Evolutionary conservation across 2,888 invertebrate species (phyloP).

Genomic region (Linyphia triangularis): DNA sequence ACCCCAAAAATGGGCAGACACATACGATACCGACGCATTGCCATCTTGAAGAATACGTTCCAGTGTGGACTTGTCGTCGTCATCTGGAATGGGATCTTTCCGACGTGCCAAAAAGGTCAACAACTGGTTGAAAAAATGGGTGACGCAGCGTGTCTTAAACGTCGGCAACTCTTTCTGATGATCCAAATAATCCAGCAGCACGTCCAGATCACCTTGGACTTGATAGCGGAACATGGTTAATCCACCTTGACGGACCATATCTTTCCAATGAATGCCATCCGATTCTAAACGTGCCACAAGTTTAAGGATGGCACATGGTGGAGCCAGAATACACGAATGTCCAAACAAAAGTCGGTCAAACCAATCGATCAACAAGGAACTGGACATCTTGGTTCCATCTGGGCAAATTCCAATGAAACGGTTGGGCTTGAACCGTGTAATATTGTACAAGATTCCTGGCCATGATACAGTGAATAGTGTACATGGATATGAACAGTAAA

Average conservation of each 20-base stretch:
- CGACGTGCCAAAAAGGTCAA: slow-evolving; percentile 1
- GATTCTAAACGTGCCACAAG: no score
- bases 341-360: no score
- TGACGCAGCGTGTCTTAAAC: background rate
- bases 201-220: background rate
- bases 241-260: background rate
- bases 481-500: no score
- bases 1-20: background rate
- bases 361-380: no score
- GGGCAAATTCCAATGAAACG: no score
- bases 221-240: background rate
- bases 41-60: background rate
- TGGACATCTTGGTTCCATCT: no score
- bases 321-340: no score
- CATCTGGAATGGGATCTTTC: background rate
- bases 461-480: no score
- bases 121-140: background rate
- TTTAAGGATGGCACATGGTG: no score
- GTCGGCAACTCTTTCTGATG: background rate
- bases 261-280: no score
- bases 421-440: no score
- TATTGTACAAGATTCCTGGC: no score
- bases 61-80: background rate
- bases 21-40: background rate
- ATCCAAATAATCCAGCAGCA: background rate